Conservation (phyloP, 2,888 invertebrate genomes). For the Polietes domitor region DNA sequence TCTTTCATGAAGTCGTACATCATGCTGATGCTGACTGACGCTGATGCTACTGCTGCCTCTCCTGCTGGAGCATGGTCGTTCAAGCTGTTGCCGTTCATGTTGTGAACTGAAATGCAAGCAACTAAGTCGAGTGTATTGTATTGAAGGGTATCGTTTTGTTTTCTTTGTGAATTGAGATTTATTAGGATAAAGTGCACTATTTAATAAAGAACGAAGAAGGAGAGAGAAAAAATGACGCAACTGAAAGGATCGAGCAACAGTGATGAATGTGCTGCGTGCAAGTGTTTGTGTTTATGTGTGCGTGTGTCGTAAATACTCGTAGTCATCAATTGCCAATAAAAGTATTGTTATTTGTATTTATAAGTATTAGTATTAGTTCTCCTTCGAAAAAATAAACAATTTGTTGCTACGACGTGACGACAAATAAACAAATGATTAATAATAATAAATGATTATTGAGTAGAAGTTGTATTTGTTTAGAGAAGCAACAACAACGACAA, state of each 20-base stretch:
- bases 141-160: constrained; percentile 52
- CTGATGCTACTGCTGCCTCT: constrained; percentile 5
- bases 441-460: constrained; percentile 22
- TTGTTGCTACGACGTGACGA: constrained; percentile 23
- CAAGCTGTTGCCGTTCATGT: background rate
- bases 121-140: constrained; percentile 32
- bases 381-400: constrained; percentile 13
- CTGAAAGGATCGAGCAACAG: constrained; percentile 35
- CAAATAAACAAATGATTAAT: constrained; percentile 36
- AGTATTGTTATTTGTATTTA: constrained; percentile 44
- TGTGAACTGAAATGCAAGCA: background rate
- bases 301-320: constrained; percentile 15
- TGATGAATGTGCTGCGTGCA: constrained; percentile 60
- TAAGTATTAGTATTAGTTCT: constrained; percentile 13
- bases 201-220: constrained; percentile 57
- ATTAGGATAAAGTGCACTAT: constrained; percentile 61
- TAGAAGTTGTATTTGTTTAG: constrained; percentile 8
- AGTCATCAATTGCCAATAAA: constrained; percentile 64
- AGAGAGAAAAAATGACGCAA: constrained; percentile 6
- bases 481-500: no score
- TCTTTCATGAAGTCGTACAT: constrained; percentile 62
- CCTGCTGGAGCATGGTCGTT: background rate
- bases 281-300: background rate
- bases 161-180: constrained; percentile 56
- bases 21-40: constrained; percentile 61